Percentiles rank a stretch among this genome's conserved stretches.
phyloP scores from a whole-genome alignment of 2,113 vertebrate species.

The Carettochelys insculpta region DNA sequence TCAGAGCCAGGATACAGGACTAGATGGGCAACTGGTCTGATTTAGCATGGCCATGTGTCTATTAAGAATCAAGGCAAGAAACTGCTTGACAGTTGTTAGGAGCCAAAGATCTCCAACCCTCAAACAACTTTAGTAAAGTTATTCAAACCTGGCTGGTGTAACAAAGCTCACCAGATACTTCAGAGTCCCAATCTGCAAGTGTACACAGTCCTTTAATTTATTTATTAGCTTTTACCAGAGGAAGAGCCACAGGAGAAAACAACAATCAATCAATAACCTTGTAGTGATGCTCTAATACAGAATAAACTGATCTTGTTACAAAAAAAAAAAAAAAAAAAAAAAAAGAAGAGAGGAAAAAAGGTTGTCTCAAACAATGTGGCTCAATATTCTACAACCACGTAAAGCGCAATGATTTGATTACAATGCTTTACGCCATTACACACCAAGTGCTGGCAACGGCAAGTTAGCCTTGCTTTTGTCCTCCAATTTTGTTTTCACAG shows the following conservation, averaged over 20 bases:
- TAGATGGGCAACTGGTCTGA: neutral
- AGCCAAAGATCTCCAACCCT: neutral
- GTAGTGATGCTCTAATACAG: neutral
- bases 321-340: neutral
- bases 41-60: neutral
- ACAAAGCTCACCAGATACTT: neutral
- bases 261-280: neutral
- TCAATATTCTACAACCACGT: neutral
- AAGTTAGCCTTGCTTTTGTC: conserved; percentile 31
- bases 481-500: conserved; percentile 37
- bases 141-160: neutral
- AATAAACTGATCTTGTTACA: neutral
- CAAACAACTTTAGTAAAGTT: neutral
- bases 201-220: neutral
- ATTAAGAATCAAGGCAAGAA: neutral
- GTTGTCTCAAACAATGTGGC: neutral
- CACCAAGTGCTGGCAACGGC: conserved; percentile 59
- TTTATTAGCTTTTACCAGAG: neutral
- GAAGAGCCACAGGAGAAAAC: neutral
- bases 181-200: neutral
- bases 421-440: neutral
- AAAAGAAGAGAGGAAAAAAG: too few relatives aligned
- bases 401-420: neutral
- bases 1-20: neutral
- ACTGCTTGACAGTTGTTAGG: neutral